Evolutionary conservation across 2,797 vertebrate species (phyloP).

Genomic region (Scarus forsteni): DNA sequence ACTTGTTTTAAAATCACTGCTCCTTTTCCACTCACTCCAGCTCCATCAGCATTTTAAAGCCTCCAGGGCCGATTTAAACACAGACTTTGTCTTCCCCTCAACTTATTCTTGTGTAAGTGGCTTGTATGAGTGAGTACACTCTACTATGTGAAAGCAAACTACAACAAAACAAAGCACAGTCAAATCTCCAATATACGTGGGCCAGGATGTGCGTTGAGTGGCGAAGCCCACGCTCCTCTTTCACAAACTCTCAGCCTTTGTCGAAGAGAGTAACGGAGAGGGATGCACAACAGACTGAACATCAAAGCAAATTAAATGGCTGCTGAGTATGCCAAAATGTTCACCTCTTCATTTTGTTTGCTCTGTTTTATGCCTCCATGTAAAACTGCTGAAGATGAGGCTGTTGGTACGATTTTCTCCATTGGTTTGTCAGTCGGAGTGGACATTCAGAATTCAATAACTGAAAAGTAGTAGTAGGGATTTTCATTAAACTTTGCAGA

Average conservation of each 20-base stretch:
- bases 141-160: slow-evolving; percentile 15
- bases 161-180: slow-evolving; percentile 17
- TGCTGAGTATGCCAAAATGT: background rate
- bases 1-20: slow-evolving; percentile 10
- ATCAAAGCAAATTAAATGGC: slow-evolving; percentile 3
- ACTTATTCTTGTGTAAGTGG: background rate
- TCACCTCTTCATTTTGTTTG: slow-evolving; percentile 6
- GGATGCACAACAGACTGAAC: background rate
- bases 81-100: slow-evolving; percentile 1
- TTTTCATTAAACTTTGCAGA: too few relatives aligned
- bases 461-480: too few relatives aligned
- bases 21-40: slow-evolving; percentile 20
- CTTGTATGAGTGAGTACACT: background rate
- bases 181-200: slow-evolving; percentile 38
- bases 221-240: slow-evolving; percentile 50
- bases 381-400: background rate
- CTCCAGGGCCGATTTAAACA: slow-evolving; percentile 2
- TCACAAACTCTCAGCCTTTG: slow-evolving; percentile 33
- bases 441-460: too few relatives aligned
- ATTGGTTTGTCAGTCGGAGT: too few relatives aligned
- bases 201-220: slow-evolving; percentile 38
- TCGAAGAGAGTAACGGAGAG: slow-evolving; percentile 11
- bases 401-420: too few relatives aligned
- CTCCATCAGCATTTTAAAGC: background rate
- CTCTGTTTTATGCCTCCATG: background rate